Evolutionary conservation across 1,140 invertebrate species (phyloP).

Genomic region (Pectinophora gossypiella): DNA sequence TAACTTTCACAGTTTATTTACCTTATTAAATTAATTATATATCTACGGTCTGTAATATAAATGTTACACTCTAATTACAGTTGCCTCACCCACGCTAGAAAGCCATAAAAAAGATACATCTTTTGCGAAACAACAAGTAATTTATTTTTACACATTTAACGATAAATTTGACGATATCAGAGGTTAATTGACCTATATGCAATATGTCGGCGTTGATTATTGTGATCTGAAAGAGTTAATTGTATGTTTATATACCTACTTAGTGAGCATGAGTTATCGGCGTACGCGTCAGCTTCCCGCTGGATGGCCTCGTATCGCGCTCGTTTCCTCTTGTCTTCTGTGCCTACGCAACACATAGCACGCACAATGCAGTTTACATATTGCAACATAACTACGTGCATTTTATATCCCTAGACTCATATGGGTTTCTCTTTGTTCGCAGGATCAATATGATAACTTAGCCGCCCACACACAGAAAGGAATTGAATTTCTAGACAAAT

Average conservation of each 20-base stretch:
- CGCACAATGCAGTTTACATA: not conserved
- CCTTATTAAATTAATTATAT: not conserved
- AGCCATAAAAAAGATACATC: too few relatives aligned
- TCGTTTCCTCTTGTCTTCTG: conserved; percentile 41
- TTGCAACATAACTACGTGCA: too few relatives aligned
- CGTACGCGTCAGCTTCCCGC: conserved; percentile 39
- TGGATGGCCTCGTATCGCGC: conserved; percentile 46
- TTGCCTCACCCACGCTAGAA: too few relatives aligned
- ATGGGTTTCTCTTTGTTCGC: conserved; percentile 71
- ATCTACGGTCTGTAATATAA: too few relatives aligned
- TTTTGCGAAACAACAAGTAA: not conserved
- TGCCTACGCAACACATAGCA: conserved; percentile 4
- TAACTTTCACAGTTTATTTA: not conserved
- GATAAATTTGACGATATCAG: not conserved
- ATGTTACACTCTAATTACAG: too few relatives aligned
- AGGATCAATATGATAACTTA: conserved; percentile 99
- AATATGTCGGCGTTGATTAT: not conserved
- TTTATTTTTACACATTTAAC: not conserved
- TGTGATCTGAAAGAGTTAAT: not conserved
- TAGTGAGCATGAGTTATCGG: conserved; percentile 34
- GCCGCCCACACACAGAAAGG: conserved; percentile 96
- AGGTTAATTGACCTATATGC: not conserved
- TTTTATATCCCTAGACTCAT: too few relatives aligned
- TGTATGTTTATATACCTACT: not conserved
- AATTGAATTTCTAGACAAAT: conserved; percentile 97